These are phyloP conservation scores for Perognathus longimembris DNA, from an alignment of 2,113 vertebrate species.

Conservation along the genomic window DNA sequence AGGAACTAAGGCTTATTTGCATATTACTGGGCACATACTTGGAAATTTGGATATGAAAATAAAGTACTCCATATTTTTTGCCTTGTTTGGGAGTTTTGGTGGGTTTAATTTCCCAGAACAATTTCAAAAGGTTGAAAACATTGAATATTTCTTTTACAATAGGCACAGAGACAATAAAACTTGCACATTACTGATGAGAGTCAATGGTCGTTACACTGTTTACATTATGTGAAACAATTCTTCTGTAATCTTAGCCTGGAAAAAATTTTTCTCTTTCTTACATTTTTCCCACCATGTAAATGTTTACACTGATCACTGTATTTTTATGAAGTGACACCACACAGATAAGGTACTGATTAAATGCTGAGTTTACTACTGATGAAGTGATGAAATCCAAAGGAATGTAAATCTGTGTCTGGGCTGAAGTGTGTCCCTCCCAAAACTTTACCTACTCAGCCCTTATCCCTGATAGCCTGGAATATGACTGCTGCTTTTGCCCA, in stretches of 20 bases:
- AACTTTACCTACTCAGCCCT: background rate
- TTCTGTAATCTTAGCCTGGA: too few relatives aligned
- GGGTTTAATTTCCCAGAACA: slow-evolving; percentile 58
- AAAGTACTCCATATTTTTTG: slow-evolving; percentile 12
- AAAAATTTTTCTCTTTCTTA: too few relatives aligned
- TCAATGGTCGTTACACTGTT: background rate
- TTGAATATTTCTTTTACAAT: slow-evolving; percentile 51
- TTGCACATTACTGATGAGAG: background rate
- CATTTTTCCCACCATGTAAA: background rate
- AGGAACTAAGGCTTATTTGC: slow-evolving; percentile 61
- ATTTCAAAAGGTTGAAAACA: slow-evolving; percentile 53
- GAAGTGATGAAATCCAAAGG: background rate
- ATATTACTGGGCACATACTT: slow-evolving; percentile 63
- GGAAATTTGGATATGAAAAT: slow-evolving; percentile 62
- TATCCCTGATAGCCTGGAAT: too few relatives aligned
- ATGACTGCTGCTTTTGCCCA: background rate
- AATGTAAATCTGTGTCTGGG: background rate
- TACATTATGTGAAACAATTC: background rate
- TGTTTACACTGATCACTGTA: background rate
- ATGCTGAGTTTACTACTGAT: background rate
- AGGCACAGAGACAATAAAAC: slow-evolving; percentile 37
- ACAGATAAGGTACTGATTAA: background rate
- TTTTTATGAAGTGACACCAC: slow-evolving; percentile 17
- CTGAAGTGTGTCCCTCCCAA: too few relatives aligned
- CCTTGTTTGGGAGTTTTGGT: slow-evolving; percentile 65